These are phyloP conservation scores for Porphyrio hochstetteri DNA, from an alignment of 2,113 vertebrate species.

Conservation along the genomic window DNA sequence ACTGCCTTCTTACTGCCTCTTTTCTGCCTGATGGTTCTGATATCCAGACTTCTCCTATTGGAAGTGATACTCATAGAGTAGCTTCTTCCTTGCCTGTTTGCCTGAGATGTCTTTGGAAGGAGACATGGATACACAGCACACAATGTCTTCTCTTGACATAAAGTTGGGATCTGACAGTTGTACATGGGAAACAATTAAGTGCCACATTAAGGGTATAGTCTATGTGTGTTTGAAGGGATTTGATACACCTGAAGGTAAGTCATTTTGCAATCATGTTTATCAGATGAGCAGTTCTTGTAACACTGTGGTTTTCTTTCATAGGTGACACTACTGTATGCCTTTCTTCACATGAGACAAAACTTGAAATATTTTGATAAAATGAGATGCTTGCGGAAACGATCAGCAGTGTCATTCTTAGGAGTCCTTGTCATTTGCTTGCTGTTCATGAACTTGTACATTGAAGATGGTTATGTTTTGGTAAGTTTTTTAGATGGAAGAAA, in stretches of 20 bases:
- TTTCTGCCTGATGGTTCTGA: background rate
- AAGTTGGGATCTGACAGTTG: background rate
- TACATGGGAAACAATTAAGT: background rate
- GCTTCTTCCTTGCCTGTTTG: background rate
- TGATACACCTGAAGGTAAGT: background rate
- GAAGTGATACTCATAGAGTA: background rate
- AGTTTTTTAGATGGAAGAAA: constrained; percentile 50
- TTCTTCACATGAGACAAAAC: constrained; percentile 79
- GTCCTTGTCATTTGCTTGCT: constrained; percentile 93
- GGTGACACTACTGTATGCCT: constrained; percentile 54
- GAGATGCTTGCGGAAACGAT: constrained; percentile 96
- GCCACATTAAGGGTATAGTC: background rate
- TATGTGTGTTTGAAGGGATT: background rate
- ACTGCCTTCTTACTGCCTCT: background rate
- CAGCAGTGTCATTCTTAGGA: constrained; percentile 92
- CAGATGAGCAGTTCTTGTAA: background rate
- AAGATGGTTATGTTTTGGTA: constrained; percentile 96
- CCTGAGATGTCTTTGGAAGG: background rate
- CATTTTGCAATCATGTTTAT: background rate
- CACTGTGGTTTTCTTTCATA: constrained; percentile 32
- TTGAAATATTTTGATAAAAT: constrained; percentile 94
- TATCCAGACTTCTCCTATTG: background rate
- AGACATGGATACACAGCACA: background rate
- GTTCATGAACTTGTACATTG: constrained; percentile 96
- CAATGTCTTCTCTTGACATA: background rate